Conservation (phyloP, 2,113 vertebrate species). For the Mystacornis crossleyi region DNA sequence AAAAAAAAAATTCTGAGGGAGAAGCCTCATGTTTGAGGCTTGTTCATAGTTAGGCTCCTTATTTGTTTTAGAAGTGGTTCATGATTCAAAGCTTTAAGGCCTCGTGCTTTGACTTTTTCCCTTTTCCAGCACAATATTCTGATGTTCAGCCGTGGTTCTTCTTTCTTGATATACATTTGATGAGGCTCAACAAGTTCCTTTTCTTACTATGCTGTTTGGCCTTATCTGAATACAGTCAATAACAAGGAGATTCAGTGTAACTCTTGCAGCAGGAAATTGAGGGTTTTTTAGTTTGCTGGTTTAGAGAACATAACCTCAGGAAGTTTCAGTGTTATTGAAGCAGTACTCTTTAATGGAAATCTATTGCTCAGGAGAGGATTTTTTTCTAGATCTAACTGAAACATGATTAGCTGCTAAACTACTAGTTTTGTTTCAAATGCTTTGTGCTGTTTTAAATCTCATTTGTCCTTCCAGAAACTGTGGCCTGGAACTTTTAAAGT, state of each 20-base stretch:
- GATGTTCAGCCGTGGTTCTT: not conserved
- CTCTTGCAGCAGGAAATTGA: constrained; percentile 1
- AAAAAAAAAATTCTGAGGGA: not conserved
- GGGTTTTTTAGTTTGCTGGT: not conserved
- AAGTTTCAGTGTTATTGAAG: not conserved
- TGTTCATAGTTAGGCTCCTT: not conserved
- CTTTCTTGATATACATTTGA: not conserved
- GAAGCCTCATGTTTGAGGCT: not conserved
- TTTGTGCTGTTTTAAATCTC: not conserved
- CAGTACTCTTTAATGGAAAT: not conserved
- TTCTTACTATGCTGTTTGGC: not conserved
- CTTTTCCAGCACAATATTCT: not conserved
- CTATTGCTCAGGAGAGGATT: not conserved
- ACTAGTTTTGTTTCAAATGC: not conserved
- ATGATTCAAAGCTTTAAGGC: not conserved
- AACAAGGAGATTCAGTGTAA: not conserved
- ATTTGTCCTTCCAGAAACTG: not conserved
- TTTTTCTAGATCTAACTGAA: not conserved
- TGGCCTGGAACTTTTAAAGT: not conserved
- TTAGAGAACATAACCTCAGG: constrained; percentile 3
- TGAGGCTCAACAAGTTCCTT: not conserved
- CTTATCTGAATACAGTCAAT: not conserved
- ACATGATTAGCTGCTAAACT: not conserved
- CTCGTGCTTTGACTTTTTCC: not conserved
- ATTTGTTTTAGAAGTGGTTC: not conserved